Conservation (phyloP, 2,888 invertebrate species). For the Hermaeophaga mercurialis region DNA sequence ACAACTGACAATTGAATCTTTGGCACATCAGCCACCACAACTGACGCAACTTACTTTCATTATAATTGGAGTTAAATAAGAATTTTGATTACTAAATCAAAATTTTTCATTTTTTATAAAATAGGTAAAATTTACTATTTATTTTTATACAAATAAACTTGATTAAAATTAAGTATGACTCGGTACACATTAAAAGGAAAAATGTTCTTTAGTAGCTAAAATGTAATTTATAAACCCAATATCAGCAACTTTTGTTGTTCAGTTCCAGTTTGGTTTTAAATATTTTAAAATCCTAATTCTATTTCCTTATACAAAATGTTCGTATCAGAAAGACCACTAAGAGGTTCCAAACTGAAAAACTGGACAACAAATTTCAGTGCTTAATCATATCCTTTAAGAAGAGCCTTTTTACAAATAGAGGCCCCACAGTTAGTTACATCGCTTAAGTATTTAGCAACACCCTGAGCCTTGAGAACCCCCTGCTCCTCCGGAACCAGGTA, state of each 20-base stretch:
- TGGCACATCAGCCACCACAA: no score
- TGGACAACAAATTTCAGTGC: slow-evolving; percentile 28
- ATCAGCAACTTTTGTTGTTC: slow-evolving; percentile 15
- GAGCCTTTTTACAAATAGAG: slow-evolving; percentile 20
- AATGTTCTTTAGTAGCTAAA: slow-evolving; percentile 2
- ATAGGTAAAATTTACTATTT: no score
- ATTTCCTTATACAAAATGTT: slow-evolving; percentile 12
- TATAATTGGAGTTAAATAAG: no score
- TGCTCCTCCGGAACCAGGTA: slow-evolving; percentile 79
- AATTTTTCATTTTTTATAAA: no score
- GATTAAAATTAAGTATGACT: no score
- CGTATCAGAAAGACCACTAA: neutral
- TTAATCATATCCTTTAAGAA: slow-evolving; percentile 20
- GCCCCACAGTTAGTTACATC: slow-evolving; percentile 9
- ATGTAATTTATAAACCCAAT: slow-evolving; percentile 9
- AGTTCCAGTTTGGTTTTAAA: slow-evolving; percentile 16
- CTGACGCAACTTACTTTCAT: no score
- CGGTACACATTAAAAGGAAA: no score
- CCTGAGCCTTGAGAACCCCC: slow-evolving; percentile 85
- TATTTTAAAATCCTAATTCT: slow-evolving; percentile 6
- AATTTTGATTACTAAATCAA: no score
- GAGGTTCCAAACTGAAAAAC: slow-evolving; percentile 27
- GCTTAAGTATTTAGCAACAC: slow-evolving; percentile 74
- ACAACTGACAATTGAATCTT: no score
- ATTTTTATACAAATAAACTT: no score